Evolutionary conservation across 1,140 invertebrate species (phyloP), one percentile per base, ranked within the genome.

Genomic region (Grapholita molesta): DNA sequence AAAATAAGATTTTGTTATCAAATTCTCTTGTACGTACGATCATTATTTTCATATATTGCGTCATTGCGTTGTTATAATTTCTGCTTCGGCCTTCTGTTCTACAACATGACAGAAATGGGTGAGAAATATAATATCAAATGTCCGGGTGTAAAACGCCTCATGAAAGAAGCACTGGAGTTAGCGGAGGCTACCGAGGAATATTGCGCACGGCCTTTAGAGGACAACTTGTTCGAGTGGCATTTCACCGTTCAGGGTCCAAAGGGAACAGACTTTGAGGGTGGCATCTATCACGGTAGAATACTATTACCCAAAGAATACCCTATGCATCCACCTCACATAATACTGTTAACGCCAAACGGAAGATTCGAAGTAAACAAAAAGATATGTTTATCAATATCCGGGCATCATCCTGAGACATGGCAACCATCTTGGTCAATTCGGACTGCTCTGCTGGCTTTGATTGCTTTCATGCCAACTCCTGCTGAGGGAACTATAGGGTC

Each of bases 151-250:
- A 99, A 99, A 91, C 93, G 98, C 67, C 92, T 99, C 73, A 98
- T 99, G 96, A 93, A 96, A 82, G 98, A 99, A 92, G 98, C 98
- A 0, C 92, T 95, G 74, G 98, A 99, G 88, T 87, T 98, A 53
- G 93, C 94, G 32, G 94, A 97, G 70, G 94, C 97, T 15, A 98
- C 97, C 12, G 97, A 98, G 82, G 96, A 99, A 85, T 99, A 98
- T 88, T 96, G 93, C 92, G 98, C 98, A 21, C 95, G 95, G 78
- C 98, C 98, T 24, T 88, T 99, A 15, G 97, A 99, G 87, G 98
- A 99, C 80, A 99, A 99, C 92, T 90, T 99, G 25, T 99, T 99
- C 92, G 98, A 99, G 88, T 99, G 98, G 98, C 98, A 99, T 92
- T 99, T 99, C 88, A 99, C 98, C 0, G 95, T 99, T 7, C 93